Base-by-base conservation (phyloP, 2,888 invertebrate genomes). In the Drosophila putrida region DNA sequence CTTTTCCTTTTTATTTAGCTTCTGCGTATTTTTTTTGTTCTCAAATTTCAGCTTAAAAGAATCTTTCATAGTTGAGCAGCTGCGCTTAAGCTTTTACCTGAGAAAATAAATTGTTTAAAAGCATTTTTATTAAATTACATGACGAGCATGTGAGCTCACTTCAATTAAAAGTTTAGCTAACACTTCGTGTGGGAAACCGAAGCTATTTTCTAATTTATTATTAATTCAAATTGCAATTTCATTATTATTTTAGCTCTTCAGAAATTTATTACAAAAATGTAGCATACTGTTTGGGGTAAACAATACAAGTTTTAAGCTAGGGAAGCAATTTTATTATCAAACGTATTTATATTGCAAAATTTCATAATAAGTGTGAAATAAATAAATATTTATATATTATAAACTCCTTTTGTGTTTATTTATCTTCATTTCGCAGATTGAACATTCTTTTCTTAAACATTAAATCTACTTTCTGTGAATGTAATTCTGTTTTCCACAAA, bases 271-370 rank as follows among this genome's bases (percentile, higher is more conserved):
- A 5, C 41, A 63, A 63, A 63, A 39, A 0, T 6, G 8, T 75
- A 55, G 71, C 76, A 76, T 55, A 71, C 36, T 54, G 76, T 76
- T 63, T 28, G 28, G 72, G 36, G 44, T 43, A 27, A n/a, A 10
- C 9, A 6, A 25, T 33, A 25, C 41, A 20, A 20, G n/a, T 25
- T 10, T 20, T 10, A 15, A 47, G 15, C 31, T 15, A 47, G n/a
- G 10, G 28, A 28, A 6, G 28, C 20, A 1, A 20, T 28, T 28
- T 28, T 28, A 28, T 20, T 20, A 20, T 20, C 2, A 20, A 20
- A 20, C 20, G 1, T 20, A 20, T 11, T 35, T 35, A 10, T 10
- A 9, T 33, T 10, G 9, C 4, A 9, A n/a, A n/a, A n/a, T n/a
- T n/a, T n/a, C 9, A 35, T 35, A 1, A 35, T 10, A 28, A 28